Evolutionary conservation across 2,888 invertebrate genomes (phyloP), one percentile per base, ranked within the genome.

Genomic region (Selenia dentaria): DNA sequence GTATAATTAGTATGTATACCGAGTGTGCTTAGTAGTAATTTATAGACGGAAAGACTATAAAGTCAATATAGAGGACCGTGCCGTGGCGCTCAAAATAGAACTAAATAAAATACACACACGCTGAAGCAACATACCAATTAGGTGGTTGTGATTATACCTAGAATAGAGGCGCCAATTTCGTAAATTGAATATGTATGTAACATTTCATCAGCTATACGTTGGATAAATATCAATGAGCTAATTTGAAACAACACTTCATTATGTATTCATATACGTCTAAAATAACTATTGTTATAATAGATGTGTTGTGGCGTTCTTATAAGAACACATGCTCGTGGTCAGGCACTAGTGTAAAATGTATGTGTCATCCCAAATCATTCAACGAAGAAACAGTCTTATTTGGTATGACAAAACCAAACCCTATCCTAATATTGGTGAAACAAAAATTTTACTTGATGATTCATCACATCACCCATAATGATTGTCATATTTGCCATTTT

Each of bases 111-210:
- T 32, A 40, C 36, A 46, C 26, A 39, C 18, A 26, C 33, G n/a
- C 37, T 9, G 33, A 28, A 14, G 36, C 33, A 22, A 36, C 32
- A 47, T 33, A 45, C 44, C 37, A 44, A 44, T 44, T 44, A 37
- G 44, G 27, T 37, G 28, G 33, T 45, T 22, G 14, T 18, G 22
- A 26, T 14, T 34, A 24, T 27, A 29, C 24, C 18, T 32, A 22
- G 1, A 24, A 34, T 9, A 9, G 22, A 33, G 45, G 35, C 26
- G 46, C 32, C 40, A 40, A 27, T 40, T 26, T 22, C 3, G 22
- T 22, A 36, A 40, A 36, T 40, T 40, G 2, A 12, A 40, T 16
- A 11, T 20, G 9, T 29, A 12, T 45, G n/a, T 29, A 18, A 6
- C 10, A 16, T 31, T 35, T 35, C 34, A 32, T 35, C 11, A 10